Evolutionary conservation across 2,113 vertebrate species (phyloP).

Genomic region (Orientallactaga bullata): DNA sequence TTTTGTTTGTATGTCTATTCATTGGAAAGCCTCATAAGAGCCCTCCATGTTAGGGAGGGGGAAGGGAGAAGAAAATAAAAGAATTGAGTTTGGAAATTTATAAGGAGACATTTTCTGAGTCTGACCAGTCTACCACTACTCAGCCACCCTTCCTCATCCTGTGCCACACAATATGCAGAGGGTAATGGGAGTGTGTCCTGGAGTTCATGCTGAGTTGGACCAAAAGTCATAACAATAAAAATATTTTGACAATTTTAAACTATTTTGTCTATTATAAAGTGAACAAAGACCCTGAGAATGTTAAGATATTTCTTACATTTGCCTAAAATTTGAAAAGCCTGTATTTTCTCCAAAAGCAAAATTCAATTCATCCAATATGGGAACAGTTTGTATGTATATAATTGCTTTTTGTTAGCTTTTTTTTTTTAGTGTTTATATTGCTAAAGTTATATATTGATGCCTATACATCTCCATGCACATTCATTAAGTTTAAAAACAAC

Average conservation of each 20-base stretch:
- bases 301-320: neutral
- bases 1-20: neutral
- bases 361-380: neutral
- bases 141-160: neutral
- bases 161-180: neutral
- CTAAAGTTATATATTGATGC: neutral
- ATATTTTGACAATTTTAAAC: neutral
- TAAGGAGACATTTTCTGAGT: neutral
- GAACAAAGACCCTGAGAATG: neutral
- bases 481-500: conserved; percentile 34
- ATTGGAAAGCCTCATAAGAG: neutral
- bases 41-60: neutral
- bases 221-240: neutral
- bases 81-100: neutral
- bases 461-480: neutral
- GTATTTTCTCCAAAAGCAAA: neutral
- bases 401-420: neutral
- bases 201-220: neutral
- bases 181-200: neutral
- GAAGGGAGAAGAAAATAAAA: neutral
- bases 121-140: neutral
- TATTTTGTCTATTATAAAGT: neutral
- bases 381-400: neutral
- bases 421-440: neutral
- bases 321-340: conserved; percentile 3